These are phyloP conservation scores for Chloropsis cyanopogon DNA, from an alignment of 2,113 vertebrate species.

Conservation along the genomic window DNA sequence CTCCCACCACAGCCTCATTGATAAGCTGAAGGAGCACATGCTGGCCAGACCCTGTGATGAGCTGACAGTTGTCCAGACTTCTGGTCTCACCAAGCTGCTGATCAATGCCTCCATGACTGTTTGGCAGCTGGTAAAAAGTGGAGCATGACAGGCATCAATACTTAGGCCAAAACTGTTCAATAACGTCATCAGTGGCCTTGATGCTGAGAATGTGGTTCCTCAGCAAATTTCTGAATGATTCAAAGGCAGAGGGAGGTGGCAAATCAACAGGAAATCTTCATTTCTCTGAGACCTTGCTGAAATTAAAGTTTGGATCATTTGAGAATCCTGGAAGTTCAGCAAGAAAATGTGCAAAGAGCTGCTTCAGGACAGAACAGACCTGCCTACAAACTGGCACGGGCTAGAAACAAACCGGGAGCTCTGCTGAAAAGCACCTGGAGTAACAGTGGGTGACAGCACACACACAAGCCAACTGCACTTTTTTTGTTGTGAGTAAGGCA, in stretches of 20 bases:
- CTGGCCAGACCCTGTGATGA: neutral
- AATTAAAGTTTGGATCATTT: neutral
- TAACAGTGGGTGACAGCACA: neutral
- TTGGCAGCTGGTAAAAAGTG: conserved; percentile 23
- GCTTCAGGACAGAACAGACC: neutral
- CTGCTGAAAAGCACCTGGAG: neutral
- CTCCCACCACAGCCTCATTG: neutral
- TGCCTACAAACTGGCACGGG: neutral
- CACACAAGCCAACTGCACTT: accelerated
- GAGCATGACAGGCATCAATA: conserved; percentile 16
- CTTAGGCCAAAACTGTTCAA: neutral
- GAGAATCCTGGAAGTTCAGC: neutral
- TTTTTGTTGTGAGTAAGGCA: neutral
- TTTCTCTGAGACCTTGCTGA: neutral
- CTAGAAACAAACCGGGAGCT: neutral
- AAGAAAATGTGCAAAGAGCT: neutral
- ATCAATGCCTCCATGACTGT: neutral
- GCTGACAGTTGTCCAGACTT: neutral
- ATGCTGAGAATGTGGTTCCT: neutral
- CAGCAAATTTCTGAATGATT: neutral
- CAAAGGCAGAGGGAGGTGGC: neutral
- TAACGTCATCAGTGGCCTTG: neutral
- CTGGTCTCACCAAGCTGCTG: neutral
- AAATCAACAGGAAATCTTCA: neutral
- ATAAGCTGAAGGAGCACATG: neutral